Percentiles rank a stretch among this genome's conserved stretches.
Evolutionary conservation across 64 coral and sea anemone species (phyloP).

Genomic region (Pachyseris speciosa): DNA sequence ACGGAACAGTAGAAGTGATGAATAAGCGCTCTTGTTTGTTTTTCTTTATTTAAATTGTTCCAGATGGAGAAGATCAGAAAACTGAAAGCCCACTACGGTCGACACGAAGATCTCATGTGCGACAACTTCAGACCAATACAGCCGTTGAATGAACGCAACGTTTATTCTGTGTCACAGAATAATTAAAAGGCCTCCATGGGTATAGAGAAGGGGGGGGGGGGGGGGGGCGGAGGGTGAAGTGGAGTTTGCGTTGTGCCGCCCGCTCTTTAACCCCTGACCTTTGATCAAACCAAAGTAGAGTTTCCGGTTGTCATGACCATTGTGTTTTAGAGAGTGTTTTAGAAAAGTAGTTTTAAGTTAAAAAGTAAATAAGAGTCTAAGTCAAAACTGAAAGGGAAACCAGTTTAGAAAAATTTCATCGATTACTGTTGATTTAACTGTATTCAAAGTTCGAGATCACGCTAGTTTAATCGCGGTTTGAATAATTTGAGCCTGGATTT

Average conservation of each 20-base stretch:
- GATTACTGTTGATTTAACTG: not conserved
- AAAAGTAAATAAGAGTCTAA: too few species aligned
- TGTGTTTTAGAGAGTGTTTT: too few species aligned
- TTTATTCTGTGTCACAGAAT: not conserved
- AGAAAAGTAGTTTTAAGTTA: too few species aligned
- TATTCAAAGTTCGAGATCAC: not conserved
- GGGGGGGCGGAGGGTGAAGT: not conserved
- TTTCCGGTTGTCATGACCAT: not conserved
- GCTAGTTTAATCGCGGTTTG: not conserved
- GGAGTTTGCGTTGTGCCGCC: not conserved
- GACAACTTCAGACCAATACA: conserved; percentile 63
- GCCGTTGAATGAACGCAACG: not conserved
- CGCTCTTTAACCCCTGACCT: not conserved
- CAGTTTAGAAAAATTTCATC: too few species aligned
- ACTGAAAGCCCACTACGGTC: not conserved
- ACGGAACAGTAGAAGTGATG: too few species aligned
- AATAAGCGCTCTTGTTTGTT: not conserved
- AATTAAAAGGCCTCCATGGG: not conserved
- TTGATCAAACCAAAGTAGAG: not conserved
- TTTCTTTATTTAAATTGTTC: not conserved
- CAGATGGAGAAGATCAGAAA: conserved; percentile 37
- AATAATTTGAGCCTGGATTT: not conserved
- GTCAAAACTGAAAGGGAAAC: too few species aligned
- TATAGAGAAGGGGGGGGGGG: not conserved
- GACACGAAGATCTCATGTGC: not conserved